These are phyloP conservation scores for Sus scrofa DNA, from an alignment of 2,113 vertebrate species.

Conservation along the genomic window T2T-Sscrofa CM000827.6:98429501-98430000, in stretches of 20 bases:
- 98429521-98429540: neutral
- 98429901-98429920: neutral
- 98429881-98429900: neutral
- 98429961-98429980: neutral
- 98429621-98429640: conserved; percentile 26
- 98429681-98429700: neutral
- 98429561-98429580: neutral
- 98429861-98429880: neutral
- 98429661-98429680: neutral
- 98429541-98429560: neutral
- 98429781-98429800: neutral
- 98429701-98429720: neutral
- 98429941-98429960: neutral
- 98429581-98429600: conserved; percentile 4
- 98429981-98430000: neutral
- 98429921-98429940: neutral
- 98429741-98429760: neutral
- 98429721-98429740: neutral
- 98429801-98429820: neutral
- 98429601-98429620: conserved; percentile 28
- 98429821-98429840: neutral
- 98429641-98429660: neutral
- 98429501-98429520: neutral
- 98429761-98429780: neutral
- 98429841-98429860: neutral